A percentile compares a stretch with the other conserved stretches of the same genome.
Evolutionary conservation across 2,797 vertebrate genomes (phyloP).

Genomic region (Dallia pectoralis): DNA sequence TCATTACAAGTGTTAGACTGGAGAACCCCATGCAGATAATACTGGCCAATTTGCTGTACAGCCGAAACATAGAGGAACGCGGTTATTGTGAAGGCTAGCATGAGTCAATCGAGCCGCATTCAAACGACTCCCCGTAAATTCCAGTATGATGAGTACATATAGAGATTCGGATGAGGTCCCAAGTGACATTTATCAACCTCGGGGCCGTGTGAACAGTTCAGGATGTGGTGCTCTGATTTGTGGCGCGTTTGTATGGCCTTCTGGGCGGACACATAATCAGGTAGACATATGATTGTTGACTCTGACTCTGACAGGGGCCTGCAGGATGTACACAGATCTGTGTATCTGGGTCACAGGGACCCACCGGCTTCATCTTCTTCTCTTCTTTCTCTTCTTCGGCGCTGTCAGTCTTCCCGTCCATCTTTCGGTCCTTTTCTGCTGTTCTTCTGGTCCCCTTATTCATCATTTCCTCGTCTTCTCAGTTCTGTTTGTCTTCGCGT

Average conservation of each 20-base stretch:
- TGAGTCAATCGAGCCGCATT: too few species aligned
- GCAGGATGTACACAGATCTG: slow-evolving; percentile 34
- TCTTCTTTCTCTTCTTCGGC: slow-evolving; percentile 14
- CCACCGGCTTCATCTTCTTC: slow-evolving; percentile 35
- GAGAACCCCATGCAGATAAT: too few species aligned
- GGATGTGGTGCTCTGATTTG: background rate
- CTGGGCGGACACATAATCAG: slow-evolving; percentile 25
- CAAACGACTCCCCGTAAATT: too few species aligned
- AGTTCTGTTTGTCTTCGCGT: slow-evolving; percentile 4
- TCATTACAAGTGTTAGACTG: too few species aligned
- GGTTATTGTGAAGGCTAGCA: too few species aligned
- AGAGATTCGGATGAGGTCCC: too few species aligned
- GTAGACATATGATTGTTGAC: slow-evolving; percentile 4
- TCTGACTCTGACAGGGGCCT: slow-evolving; percentile 31
- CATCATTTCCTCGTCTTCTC: slow-evolving; percentile 12
- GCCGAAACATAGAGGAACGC: too few species aligned
- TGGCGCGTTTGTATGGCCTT: background rate
- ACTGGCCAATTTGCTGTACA: too few species aligned
- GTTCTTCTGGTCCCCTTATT: background rate
- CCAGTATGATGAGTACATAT: too few species aligned
- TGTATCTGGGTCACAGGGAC: slow-evolving; percentile 57
- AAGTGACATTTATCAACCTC: too few species aligned
- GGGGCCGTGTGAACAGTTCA: too few species aligned
- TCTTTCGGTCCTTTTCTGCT: too few species aligned
- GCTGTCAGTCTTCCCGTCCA: background rate